Conservation (phyloP, 2,797 vertebrate species). For the Amazonetta brasiliensis region DNA sequence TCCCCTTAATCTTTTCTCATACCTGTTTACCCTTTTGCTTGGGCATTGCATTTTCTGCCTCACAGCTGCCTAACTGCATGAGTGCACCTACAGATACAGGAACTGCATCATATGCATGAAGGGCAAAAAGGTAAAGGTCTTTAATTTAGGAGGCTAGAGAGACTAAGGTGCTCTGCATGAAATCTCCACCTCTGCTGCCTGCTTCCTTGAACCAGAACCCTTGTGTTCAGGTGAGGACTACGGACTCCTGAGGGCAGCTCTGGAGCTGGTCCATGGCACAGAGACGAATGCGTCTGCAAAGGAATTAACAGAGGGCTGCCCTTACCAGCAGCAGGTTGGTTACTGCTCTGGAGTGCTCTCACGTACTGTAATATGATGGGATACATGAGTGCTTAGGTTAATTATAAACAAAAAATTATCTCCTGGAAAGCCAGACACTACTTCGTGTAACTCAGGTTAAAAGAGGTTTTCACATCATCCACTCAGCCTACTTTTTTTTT, state of each 20-base stretch:
- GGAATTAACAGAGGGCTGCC: background rate
- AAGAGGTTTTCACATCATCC: background rate
- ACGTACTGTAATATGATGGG: background rate
- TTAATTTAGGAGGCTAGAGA: background rate
- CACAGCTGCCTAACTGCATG: background rate
- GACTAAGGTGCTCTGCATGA: background rate
- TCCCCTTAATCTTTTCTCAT: accelerated
- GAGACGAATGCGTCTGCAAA: background rate
- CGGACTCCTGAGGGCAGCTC: background rate
- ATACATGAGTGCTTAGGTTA: background rate
- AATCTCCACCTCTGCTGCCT: background rate
- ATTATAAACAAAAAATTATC: constrained; percentile 52
- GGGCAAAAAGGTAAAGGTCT: background rate
- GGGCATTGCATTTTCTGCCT: background rate
- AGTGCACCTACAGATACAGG: background rate
- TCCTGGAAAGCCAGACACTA: background rate
- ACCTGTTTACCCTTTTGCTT: background rate
- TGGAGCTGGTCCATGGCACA: background rate
- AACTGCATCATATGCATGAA: background rate
- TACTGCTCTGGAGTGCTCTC: constrained; percentile 19
- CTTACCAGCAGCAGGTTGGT: background rate
- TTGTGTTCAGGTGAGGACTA: background rate
- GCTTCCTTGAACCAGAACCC: background rate
- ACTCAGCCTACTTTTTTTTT: background rate
- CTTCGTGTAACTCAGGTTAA: background rate